Percentiles rank a stretch among this genome's conserved stretches.
Evolutionary conservation across 2,888 invertebrate species (phyloP).

Genomic region (Drosophila recens): DNA sequence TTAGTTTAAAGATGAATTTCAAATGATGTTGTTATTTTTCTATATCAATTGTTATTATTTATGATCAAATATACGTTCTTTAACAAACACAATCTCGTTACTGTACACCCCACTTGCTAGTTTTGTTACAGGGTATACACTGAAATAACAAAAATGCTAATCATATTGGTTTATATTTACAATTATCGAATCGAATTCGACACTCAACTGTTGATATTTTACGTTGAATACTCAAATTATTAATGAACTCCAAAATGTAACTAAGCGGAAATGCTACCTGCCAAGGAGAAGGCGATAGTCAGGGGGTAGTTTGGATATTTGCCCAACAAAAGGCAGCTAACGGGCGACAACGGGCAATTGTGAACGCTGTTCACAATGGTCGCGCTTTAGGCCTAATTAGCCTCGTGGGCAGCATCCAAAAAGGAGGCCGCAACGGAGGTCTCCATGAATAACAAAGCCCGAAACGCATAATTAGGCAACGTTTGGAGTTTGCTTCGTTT

Average conservation of each 20-base stretch:
- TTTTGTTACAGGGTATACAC: constrained; percentile 4
- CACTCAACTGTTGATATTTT: constrained; percentile 46
- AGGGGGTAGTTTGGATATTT: constrained; percentile 4
- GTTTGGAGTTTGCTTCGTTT: constrained; percentile 22
- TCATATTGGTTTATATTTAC: constrained; percentile 36
- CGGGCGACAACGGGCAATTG: constrained; percentile 33
- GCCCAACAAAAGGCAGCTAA: constrained; percentile 60
- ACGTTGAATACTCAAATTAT: constrained; percentile 57
- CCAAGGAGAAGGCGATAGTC: constrained; percentile 3
- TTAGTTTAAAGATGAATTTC: too few relatives aligned
- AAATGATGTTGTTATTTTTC: too few relatives aligned
- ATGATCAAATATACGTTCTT: not conserved
- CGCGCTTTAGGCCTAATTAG: constrained; percentile 77
- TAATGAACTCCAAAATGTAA: constrained; percentile 56
- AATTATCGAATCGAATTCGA: constrained; percentile 36
- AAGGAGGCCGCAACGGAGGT: constrained; percentile 20
- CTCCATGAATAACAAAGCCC: constrained; percentile 56
- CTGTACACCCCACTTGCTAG: not conserved
- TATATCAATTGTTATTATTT: too few relatives aligned
- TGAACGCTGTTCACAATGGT: constrained; percentile 63
- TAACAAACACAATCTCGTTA: not conserved
- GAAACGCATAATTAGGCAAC: constrained; percentile 78
- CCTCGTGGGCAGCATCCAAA: constrained; percentile 69
- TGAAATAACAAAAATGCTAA: constrained; percentile 5
- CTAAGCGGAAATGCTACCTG: constrained; percentile 39